phyloP scores from a whole-genome alignment of 2,888 invertebrate species.

The Charanyca ferruginea region DNA sequence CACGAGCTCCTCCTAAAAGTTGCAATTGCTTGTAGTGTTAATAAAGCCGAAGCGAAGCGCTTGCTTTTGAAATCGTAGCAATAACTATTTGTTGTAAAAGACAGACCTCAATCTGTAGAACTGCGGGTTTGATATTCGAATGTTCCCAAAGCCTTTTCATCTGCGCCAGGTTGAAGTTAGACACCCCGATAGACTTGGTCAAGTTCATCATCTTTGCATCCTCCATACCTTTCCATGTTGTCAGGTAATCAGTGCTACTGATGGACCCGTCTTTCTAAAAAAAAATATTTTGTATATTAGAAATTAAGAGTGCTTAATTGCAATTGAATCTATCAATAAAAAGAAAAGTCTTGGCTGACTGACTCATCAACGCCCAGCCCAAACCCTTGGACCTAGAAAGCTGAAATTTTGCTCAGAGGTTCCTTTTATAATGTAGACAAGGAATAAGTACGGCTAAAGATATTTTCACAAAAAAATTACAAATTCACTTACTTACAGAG shows the following conservation, averaged over 20 bases:
- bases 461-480: too few relatives aligned
- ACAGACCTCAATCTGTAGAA: slow-evolving; percentile 92
- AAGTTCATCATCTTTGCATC: slow-evolving; percentile 93
- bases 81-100: too few relatives aligned
- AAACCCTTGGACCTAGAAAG: too few relatives aligned
- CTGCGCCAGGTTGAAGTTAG: slow-evolving; percentile 96
- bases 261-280: slow-evolving; percentile 82
- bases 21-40: slow-evolving; percentile 18
- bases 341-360: too few relatives aligned
- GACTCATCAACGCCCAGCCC: too few relatives aligned
- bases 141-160: slow-evolving; percentile 93
- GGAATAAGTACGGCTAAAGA: too few relatives aligned
- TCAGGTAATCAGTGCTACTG: slow-evolving; percentile 94
- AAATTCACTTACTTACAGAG: too few relatives aligned
- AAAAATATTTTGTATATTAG: background rate
- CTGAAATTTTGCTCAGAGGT: too few relatives aligned
- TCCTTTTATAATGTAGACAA: too few relatives aligned
- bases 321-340: slow-evolving; percentile 1
- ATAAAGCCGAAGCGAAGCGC: slow-evolving; percentile 7
- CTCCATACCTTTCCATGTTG: slow-evolving; percentile 96
- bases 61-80: slow-evolving; percentile 12
- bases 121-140: slow-evolving; percentile 92
- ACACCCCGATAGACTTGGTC: slow-evolving; percentile 95
- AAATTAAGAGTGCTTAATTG: background rate
- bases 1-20: too few relatives aligned